Percentiles rank a stretch among this genome's conserved stretches.
Conservation (phyloP, 2,113 vertebrate species). For the Cynoglossus semilaevis region DNA sequence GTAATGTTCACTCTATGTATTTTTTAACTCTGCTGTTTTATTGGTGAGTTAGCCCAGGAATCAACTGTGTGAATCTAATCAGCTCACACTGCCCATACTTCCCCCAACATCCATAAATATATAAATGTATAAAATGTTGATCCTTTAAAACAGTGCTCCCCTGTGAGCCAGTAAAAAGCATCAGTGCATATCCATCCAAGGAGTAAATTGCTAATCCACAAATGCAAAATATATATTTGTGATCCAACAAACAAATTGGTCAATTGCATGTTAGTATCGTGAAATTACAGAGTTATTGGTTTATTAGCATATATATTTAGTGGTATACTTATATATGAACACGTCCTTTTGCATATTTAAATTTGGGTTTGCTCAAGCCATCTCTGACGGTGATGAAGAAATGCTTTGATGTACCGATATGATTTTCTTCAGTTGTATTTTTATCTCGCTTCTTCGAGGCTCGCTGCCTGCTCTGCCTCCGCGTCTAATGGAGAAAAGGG, state of each 20-base stretch:
- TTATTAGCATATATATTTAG: conserved; percentile 73
- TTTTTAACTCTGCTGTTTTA: conserved; percentile 25
- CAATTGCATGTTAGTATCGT: conserved; percentile 55
- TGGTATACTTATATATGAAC: conserved; percentile 67
- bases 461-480: conserved; percentile 41
- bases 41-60: conserved; percentile 22
- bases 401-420: conserved; percentile 70
- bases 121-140: conserved; percentile 49
- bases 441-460: conserved; percentile 52
- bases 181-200: conserved; percentile 12
- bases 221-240: conserved; percentile 51
- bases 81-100: conserved; percentile 27
- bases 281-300: conserved; percentile 72
- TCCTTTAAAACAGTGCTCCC: conserved; percentile 36
- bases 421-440: conserved; percentile 66
- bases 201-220: conserved; percentile 30
- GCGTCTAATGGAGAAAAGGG: conserved; percentile 8
- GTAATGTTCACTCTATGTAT: conserved; percentile 17
- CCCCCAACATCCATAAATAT: conserved; percentile 33
- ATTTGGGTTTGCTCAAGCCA: conserved; percentile 47
- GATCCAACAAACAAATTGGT: conserved; percentile 52
- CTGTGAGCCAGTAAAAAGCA: conserved; percentile 33
- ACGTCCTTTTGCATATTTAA: conserved; percentile 37
- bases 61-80: conserved; percentile 31
- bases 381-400: conserved; percentile 31